Conservation (phyloP, 1,140 invertebrate species). For the Lethrus apterus region DNA sequence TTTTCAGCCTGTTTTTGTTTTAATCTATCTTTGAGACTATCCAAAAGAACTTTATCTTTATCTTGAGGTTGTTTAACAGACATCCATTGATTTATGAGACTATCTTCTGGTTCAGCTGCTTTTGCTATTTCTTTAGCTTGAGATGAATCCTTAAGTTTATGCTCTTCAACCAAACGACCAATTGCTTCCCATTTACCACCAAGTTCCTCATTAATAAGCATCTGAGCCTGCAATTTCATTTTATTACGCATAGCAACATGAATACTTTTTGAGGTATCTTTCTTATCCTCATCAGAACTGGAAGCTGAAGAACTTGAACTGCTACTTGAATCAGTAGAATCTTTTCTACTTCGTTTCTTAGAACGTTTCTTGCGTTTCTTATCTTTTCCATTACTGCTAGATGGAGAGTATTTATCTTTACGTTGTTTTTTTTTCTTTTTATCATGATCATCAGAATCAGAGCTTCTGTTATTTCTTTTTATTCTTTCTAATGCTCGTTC, state of each 20-base stretch:
- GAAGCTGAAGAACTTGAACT: slow-evolving; percentile 44
- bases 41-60: slow-evolving; percentile 50
- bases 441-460: slow-evolving; percentile 24
- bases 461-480: slow-evolving; percentile 24
- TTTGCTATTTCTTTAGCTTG: slow-evolving; percentile 23
- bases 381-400: slow-evolving; percentile 21
- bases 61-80: slow-evolving; percentile 48
- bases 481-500: slow-evolving; percentile 59
- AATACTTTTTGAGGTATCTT: slow-evolving; percentile 53
- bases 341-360: slow-evolving; percentile 39
- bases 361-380: slow-evolving; percentile 39
- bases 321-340: slow-evolving; percentile 32
- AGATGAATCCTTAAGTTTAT: slow-evolving; percentile 36
- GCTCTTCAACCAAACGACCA: slow-evolving; percentile 43
- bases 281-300: slow-evolving; percentile 46
- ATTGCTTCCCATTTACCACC: slow-evolving; percentile 34
- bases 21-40: slow-evolving; percentile 49
- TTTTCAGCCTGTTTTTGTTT: slow-evolving; percentile 43
- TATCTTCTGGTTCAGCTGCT: slow-evolving; percentile 43
- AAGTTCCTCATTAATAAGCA: slow-evolving; percentile 45
- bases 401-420: slow-evolving; percentile 24
- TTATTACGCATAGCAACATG: slow-evolving; percentile 62
- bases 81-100: slow-evolving; percentile 54
- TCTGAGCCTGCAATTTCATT: slow-evolving; percentile 42
- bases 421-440: slow-evolving; percentile 27